Evolutionary conservation across 2,113 vertebrate genomes (phyloP).

Genomic region (Xiphophorus couchianus): DNA sequence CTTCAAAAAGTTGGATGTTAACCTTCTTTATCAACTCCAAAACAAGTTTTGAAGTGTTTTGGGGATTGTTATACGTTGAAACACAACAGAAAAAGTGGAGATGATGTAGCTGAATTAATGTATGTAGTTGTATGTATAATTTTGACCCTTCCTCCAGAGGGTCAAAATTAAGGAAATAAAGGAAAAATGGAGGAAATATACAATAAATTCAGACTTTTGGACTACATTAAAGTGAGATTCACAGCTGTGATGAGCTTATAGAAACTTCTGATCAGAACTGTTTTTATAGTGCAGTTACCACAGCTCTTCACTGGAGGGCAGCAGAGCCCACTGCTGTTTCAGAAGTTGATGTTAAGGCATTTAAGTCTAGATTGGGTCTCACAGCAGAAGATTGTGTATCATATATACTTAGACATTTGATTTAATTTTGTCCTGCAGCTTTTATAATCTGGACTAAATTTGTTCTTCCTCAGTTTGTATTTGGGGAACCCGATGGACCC

Average conservation of each 20-base stretch:
- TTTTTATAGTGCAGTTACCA: neutral
- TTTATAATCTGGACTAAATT: neutral
- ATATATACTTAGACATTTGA: neutral
- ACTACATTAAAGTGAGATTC: neutral
- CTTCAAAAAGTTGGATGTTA: neutral
- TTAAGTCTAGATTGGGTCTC: neutral
- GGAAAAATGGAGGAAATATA: neutral
- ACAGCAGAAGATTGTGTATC: neutral
- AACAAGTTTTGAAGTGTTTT: neutral
- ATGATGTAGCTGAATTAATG: neutral
- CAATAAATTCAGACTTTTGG: neutral
- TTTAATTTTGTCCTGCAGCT: neutral
- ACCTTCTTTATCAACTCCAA: neutral
- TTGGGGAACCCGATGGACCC: slow-evolving; percentile 99
- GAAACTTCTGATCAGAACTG: neutral
- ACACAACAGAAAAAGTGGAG: neutral
- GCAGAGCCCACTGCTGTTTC: slow-evolving; percentile 1
- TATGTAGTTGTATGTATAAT: neutral
- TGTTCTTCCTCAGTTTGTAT: slow-evolving; percentile 84
- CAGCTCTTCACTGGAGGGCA: slow-evolving; percentile 68
- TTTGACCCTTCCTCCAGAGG: neutral
- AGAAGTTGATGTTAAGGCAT: neutral
- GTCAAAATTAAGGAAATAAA: no score
- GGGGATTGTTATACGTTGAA: neutral
- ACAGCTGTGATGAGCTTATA: neutral